Evolutionary conservation across 1,140 invertebrate genomes (phyloP), one percentile per base, ranked within the genome.

Genomic region (Eufriesea mexicana): DNA sequence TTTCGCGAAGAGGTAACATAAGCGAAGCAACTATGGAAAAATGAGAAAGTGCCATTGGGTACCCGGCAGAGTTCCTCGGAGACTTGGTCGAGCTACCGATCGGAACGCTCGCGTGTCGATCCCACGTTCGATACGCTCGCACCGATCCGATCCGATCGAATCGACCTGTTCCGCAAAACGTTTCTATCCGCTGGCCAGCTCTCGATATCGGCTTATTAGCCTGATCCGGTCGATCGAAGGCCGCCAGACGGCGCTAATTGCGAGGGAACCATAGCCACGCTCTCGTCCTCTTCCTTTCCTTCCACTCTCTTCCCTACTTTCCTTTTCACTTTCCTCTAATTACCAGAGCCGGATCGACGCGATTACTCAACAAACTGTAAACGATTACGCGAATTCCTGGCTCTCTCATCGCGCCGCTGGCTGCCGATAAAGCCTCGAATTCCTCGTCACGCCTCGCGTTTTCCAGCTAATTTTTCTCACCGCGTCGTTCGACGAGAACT

Each of bases 81-180:
- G n/a, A n/a, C n/a, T n/a, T n/a, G n/a, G n/a, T n/a, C 6, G n/a
- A 25, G 10, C 18, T 9, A 35, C 45, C 28, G 72, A 61, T 72
- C 62, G 66, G 54, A 23, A 45, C 28, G 59, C 51, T 59, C 42
- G 12, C 18, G 42, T 23, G 28, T 57, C 42, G 84, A 86, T 87
- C 71, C 74, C 74, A 71, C 54, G 70, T 73, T 76, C 51, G 70
- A 78, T 79, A 82, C 47, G 16, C 47, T 20, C 7, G 20, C 35
- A 68, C 54, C 67, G 62, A 86, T 82, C 68, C 67, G 62, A 86
- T 82, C 68, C 68, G 62, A 82, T 77, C 84, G 72, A 16, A 28
- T 35, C 54, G 74, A 55, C 47, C 62, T 66, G 71, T 71, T 47
- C 16, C 10, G 51, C 35, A 28, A 62, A 81, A 86, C 70, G 64